phyloP scores from a whole-genome alignment of 2,113 vertebrate genomes.

The Pollimyrus isidori region DNA sequence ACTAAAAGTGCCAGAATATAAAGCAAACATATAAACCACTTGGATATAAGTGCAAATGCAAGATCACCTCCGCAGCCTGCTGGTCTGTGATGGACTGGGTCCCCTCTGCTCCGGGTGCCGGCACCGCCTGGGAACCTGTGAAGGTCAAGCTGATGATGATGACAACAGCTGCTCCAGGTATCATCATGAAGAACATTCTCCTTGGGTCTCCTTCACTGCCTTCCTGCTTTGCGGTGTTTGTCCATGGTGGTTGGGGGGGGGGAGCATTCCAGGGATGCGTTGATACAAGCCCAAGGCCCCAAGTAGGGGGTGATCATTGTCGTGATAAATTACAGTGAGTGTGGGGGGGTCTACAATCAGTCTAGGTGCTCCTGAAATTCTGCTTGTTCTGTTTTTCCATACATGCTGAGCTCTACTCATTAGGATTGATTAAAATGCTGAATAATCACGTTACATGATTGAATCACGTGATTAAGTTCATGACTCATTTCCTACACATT shows the following conservation, averaged over 20 bases:
- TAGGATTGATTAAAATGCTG: not conserved
- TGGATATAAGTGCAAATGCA: not conserved
- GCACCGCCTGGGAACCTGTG: not conserved
- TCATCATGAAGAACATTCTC: not conserved
- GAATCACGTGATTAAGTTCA: not conserved
- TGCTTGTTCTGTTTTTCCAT: not conserved
- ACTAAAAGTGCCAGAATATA: not conserved
- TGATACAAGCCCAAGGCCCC: not conserved
- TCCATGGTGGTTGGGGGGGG: not conserved
- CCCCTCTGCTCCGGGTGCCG: not conserved
- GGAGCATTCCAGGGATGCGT: not conserved
- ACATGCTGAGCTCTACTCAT: not conserved
- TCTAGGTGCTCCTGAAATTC: not conserved
- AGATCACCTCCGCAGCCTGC: not conserved
- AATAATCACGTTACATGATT: not conserved
- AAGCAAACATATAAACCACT: not conserved
- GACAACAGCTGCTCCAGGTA: not conserved
- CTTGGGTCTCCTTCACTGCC: not conserved
- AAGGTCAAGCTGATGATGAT: not conserved
- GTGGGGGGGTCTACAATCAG: not conserved
- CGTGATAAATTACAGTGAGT: not conserved
- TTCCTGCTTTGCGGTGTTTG: not conserved
- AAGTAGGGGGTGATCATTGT: not conserved
- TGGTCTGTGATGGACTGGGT: not conserved
- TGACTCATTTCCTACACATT: not conserved